Base-by-base conservation (phyloP, 2,888 invertebrate species). In the Muschampia plurimacula region DNA sequence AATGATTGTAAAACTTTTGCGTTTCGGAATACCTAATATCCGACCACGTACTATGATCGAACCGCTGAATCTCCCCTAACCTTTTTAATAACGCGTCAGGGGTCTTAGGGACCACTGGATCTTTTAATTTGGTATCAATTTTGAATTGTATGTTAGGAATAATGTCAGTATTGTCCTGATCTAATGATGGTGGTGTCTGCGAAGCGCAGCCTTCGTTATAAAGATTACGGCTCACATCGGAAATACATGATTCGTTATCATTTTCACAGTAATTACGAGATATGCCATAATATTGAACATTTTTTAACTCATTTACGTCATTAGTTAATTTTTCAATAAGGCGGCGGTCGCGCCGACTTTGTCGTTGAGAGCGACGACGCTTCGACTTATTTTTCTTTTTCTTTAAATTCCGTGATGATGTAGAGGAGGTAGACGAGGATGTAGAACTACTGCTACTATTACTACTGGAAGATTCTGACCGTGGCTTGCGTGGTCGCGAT, bases 81-180 rank as follows among this genome's bases (percentile, higher is more conserved):
- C 13, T 62, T 62, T 62, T 62, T 62, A 62, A 62, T 13, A 62
- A 39, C 12, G 28, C 7, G n/a, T 62, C 32, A 8, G 60, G 60
- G 2, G 60, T 36, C 36, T 62, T 62, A 32, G 39, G 62, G n/a
- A 62, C 62, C 32, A 15, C 15, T n/a, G 62, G 62, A 41, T 62
- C 39, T 39, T 62, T 62, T 41, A 62, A 39, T 62, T 62, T 62
- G 32, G 62, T 62, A n/a, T 62, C 62, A 39, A 62, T 62, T 5
- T 28, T 13, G 32, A 52, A 52, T 52, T 52, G 52, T 52, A 52
- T 52, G 52, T 52, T 15, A 22, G 52, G 15, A 52, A 52, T 52
- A 52, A 15, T 52, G 15, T 15, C 52, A 9, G 9, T 52, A 52
- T 52, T 52, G 9, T 52, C 52, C 9, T 2, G 52, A 22, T 22